Evolutionary conservation across 2,888 invertebrate genomes (phyloP), one percentile per base, ranked within the genome.

Genomic region (Dermolepida albohirtum): DNA sequence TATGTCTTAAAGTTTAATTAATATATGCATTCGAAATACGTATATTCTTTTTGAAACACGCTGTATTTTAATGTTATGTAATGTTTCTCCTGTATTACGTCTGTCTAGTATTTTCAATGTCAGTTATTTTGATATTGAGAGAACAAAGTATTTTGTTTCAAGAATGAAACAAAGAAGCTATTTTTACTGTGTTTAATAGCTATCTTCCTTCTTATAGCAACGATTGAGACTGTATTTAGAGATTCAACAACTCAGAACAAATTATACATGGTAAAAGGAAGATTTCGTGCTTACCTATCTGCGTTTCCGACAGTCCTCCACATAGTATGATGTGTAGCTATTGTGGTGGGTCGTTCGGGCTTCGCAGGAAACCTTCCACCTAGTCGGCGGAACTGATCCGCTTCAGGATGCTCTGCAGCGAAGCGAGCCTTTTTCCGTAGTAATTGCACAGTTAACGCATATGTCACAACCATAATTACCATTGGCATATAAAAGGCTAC

Each of bases 401-500:
- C 85, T 77, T 89, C 89, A 12, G 88, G 87, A 78, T 89, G 87
- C 72, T 88, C 88, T 44, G 87, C 91, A 0, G 90, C 91, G 75
- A 93, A 87, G 71, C 90, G 86, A 0, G 93, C 93, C 78, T 93
- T 93, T 71, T 92, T 88, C 75, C 93, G 89, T 74, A 97, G 85
- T 74, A 97, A 85, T 74, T 94, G 92, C 29, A 97, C 94, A 0
- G 97, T 97, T 69, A 96, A 86, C 0, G 93, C 91, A 80, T 96
- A 97, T 0, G 96, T 94, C 67, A 94, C 90, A 70, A 96, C 92
- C 97, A 98, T 97, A 75, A 95, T 94, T 74, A 95, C 86, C 91
- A 97, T 95, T 5, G 97, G 97, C 73, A 97, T 92, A 86, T 97
- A 96, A 85, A 98, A 98, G 40, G 97, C 95, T 66, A 95, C 91